These are phyloP conservation scores for Orchesellides sinensis DNA, from an alignment of 2,888 invertebrate species.

Conservation along the genomic window DNA sequence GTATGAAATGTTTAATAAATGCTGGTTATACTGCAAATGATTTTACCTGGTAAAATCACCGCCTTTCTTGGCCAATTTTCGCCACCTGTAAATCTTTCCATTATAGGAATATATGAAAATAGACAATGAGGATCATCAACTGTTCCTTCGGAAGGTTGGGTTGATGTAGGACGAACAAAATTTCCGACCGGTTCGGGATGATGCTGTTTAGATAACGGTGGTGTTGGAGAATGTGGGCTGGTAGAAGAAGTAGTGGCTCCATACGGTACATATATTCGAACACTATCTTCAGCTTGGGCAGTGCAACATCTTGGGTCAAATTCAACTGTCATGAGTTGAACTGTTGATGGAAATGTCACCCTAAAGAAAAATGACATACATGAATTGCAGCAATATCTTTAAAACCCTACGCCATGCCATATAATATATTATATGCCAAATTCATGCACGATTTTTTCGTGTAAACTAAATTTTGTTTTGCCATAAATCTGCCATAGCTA, in stretches of 20 bases:
- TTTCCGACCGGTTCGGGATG: background rate
- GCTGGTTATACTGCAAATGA: background rate
- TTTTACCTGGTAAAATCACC: constrained; percentile 85
- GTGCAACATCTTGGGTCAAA: constrained; percentile 96
- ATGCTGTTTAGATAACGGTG: background rate
- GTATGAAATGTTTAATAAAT: background rate
- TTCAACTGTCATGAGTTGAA: constrained; percentile 95
- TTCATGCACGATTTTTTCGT: too few relatives aligned
- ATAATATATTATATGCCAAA: too few relatives aligned
- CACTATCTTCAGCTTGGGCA: constrained; percentile 93
- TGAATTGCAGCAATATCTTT: background rate
- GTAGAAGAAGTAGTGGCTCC: constrained; percentile 50
- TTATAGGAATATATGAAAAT: constrained; percentile 81
- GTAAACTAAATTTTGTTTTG: too few relatives aligned
- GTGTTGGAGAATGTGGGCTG: background rate
- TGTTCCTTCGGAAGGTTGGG: constrained; percentile 9
- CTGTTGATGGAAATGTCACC: constrained; percentile 91
- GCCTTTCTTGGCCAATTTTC: constrained; percentile 92
- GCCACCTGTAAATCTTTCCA: constrained; percentile 83
- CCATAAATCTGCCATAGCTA: too few relatives aligned
- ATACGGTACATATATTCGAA: constrained; percentile 78
- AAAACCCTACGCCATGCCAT: too few relatives aligned
- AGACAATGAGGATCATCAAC: constrained; percentile 62
- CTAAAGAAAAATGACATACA: constrained; percentile 78
- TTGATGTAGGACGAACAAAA: constrained; percentile 2